Evolutionary conservation across 2,797 vertebrate species (phyloP).

Genomic region (Peromyscus attwateri): DNA sequence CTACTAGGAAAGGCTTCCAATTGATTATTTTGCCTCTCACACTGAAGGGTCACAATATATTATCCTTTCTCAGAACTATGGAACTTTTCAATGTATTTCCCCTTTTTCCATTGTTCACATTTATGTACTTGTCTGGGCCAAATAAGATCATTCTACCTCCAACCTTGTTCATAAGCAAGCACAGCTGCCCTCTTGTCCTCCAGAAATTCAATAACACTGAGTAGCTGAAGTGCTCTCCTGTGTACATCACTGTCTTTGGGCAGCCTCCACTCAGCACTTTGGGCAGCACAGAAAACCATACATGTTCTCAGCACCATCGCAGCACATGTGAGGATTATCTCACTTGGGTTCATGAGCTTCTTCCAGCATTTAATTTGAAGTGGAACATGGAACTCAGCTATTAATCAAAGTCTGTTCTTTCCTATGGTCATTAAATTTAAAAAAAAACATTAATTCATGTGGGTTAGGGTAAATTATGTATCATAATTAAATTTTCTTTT

Average conservation of each 20-base stretch:
- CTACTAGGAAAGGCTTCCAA: neutral
- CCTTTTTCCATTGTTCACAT: neutral
- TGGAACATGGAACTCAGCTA: neutral
- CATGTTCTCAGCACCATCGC: neutral
- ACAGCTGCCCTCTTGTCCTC: neutral
- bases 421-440: neutral
- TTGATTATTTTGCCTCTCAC: neutral
- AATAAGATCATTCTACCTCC: neutral
- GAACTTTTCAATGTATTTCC: neutral
- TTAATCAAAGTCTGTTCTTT: conserved; percentile 26
- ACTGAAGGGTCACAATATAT: neutral
- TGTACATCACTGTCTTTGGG: neutral
- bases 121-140: neutral
- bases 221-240: neutral
- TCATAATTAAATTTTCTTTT: neutral
- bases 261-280: neutral
- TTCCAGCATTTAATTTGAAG: conserved; percentile 4
- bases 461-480: neutral
- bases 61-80: neutral
- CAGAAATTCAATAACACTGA: neutral
- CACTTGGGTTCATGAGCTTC: neutral
- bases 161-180: neutral
- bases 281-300: neutral
- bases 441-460: neutral
- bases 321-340: neutral